A percentile compares a stretch with the other conserved stretches of the same genome.
phyloP scores from a whole-genome alignment of 2,113 vertebrate species.

The Sinocyclocheilus maitianheensis region DNA sequence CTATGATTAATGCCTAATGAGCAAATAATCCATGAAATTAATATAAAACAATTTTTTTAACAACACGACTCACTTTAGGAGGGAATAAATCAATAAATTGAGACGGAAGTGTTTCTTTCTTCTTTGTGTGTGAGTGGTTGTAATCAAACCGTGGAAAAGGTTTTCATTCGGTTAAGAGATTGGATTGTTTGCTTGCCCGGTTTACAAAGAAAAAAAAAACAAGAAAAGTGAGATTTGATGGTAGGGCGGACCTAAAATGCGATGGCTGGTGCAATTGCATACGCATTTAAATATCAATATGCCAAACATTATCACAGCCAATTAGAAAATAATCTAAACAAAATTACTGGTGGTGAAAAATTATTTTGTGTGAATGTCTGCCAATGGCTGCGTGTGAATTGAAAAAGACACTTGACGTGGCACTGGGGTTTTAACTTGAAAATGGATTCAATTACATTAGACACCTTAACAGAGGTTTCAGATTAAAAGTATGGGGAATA shows the following conservation, averaged over 20 bases:
- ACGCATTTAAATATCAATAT: slow-evolving; percentile 34
- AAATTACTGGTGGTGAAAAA: slow-evolving; percentile 38
- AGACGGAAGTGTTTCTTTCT: slow-evolving; percentile 59
- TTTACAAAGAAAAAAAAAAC: slow-evolving; percentile 38
- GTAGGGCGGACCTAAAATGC: background rate
- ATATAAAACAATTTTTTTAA: slow-evolving; percentile 90
- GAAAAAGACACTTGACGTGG: background rate
- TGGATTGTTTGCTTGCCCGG: slow-evolving; percentile 57
- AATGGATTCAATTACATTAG: slow-evolving; percentile 21
- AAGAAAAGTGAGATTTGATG: slow-evolving; percentile 45
- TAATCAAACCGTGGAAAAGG: slow-evolving; percentile 60
- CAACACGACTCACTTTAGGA: slow-evolving; percentile 78
- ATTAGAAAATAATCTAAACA: slow-evolving; percentile 40
- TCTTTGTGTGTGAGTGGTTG: slow-evolving; percentile 40
- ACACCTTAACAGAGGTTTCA: slow-evolving; percentile 16
- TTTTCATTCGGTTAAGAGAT: slow-evolving; percentile 61
- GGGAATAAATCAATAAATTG: slow-evolving; percentile 71
- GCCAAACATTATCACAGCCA: slow-evolving; percentile 23
- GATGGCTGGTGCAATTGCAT: slow-evolving; percentile 41
- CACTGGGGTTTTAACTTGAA: background rate
- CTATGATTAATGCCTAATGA: slow-evolving; percentile 98
- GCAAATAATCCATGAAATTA: slow-evolving; percentile 98
- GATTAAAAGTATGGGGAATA: background rate
- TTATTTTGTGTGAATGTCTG: slow-evolving; percentile 25
- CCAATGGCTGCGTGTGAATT: background rate